Evolutionary conservation across 2,113 vertebrate genomes (phyloP).

Genomic region (Suricata suricatta): DNA sequence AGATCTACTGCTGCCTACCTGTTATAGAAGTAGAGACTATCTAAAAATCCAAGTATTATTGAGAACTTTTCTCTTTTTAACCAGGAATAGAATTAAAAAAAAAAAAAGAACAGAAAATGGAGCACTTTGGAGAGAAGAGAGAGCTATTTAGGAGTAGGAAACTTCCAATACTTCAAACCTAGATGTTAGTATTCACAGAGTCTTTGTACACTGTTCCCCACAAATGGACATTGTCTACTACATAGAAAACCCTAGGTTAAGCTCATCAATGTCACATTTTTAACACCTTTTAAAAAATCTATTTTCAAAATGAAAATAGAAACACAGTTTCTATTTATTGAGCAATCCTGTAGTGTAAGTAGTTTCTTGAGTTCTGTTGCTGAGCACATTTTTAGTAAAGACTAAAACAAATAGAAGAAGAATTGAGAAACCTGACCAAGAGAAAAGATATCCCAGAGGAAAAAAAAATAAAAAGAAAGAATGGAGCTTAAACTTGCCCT

Average conservation of each 20-base stretch:
- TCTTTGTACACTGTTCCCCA: neutral
- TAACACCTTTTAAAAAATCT: neutral
- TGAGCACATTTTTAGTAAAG: neutral
- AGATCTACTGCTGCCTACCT: neutral
- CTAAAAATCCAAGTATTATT: neutral
- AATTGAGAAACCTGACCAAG: neutral
- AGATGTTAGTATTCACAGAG: neutral
- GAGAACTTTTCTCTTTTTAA: neutral
- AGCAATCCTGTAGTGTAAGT: neutral
- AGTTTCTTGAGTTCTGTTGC: constrained; percentile 2
- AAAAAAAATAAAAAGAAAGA: neutral
- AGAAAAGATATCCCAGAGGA: neutral
- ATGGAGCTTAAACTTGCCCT: neutral
- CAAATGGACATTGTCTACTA: neutral
- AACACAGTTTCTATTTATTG: constrained; percentile 47
- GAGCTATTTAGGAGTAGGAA: neutral
- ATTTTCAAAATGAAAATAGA: neutral
- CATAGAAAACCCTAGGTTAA: neutral
- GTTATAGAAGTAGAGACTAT: neutral
- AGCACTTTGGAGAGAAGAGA: neutral
- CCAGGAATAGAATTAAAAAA: neutral
- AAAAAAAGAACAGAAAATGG: constrained; percentile 1
- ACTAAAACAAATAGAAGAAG: constrained; percentile 23
- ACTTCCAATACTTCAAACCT: neutral
- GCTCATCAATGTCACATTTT: neutral